Base-by-base conservation (phyloP, 2,888 invertebrate genomes). In the Cerastoderma edule region DNA sequence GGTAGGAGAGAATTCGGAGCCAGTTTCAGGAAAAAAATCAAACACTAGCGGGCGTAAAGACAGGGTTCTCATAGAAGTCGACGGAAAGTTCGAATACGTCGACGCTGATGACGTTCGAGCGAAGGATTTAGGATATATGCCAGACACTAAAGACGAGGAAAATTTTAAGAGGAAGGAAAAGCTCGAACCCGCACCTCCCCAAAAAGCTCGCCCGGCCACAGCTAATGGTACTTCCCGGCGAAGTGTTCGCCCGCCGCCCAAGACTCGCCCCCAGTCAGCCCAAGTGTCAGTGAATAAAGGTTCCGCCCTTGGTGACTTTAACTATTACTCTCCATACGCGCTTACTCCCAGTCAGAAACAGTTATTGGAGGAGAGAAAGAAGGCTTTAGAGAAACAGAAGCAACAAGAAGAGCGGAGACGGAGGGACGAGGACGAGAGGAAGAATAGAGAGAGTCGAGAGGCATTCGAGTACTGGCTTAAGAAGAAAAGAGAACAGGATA, bases 321-420 rank as follows among this genome's bases (percentile, higher is more conserved):
- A 76, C 56, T 91, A 92, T 72, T 80, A 73, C 64, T 91, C 91
- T 5, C 91, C 91, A 1, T 92, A 91, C 80, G 91, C 87, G 32
- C 74, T 91, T 80, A 83, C 88, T 1, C 83, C 83, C 0, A 78
- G 88, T 28, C 85, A 91, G 65, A 89, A 89, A 68, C 79, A 88
- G 56, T 64, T 80, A 24, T 75, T 83, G 57, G 78, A 83, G 67
- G 79, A 88, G 44, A 75, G 85, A 60, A 84, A 84, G 33, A 86
- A 84, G 60, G 78, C 80, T 24, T 67, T 79, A 60, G 89, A 89
- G 66, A 83, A 87, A 57, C 79, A 84, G 63, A 84, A 70, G 63
- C 77, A 84, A 56, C 84, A 89, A 16, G 85, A 85, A 50, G 85
- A 89, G 39, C 76, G 81, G 65, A 70, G 72, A 32, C 83, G 83